Base-by-base conservation (phyloP, 2,113 vertebrate species). In the Gorsachius goisagi region DNA sequence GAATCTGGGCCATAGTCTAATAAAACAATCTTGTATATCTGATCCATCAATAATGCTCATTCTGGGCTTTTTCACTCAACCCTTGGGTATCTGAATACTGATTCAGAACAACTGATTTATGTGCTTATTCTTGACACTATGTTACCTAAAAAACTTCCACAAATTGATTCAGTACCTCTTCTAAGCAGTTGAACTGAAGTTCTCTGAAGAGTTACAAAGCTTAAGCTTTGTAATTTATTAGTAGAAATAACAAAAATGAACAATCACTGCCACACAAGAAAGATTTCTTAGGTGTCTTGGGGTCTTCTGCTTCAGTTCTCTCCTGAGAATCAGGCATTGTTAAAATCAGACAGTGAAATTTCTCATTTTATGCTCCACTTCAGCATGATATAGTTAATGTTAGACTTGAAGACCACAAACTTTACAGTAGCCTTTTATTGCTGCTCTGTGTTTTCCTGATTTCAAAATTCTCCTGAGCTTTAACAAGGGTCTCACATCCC, bases 381-480 rank as follows among this genome's bases (percentile, higher is more conserved):
- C 77, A 85, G 87, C 58, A 80, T 85, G 91, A 85, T 83, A 81
- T 13, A 81, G 60, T 77, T 93, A 74, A 74, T 73, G 47, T 45
- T 85, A 89, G 53, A 88, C 63, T 94, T 89, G 85, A 92, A 87
- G 94, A 72, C 84, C 56, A 56, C 69, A 82, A 88, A 95, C 39
- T 91, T 95, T 55, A 75, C 58, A 64, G 69, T 45, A 91, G 39
- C 26, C 72, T 92, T 85, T 94, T 71, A 91, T 49, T 60, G 74
- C 66, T 80, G 52, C 30, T 92, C 62, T 73, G 60, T 47, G 49
- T 82, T 73, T 93, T 95, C 75, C 44, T 68, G 59, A 84, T 74
- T 91, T 87, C 49, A 91, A 74, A 92, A 95, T 95, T 88, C 91
- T 97, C 89, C 49, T 50, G 76, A 95, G 95, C 23, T 96, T 97